phyloP scores from a whole-genome alignment of 2,888 invertebrate species.

The Drosophila anomelani region DNA sequence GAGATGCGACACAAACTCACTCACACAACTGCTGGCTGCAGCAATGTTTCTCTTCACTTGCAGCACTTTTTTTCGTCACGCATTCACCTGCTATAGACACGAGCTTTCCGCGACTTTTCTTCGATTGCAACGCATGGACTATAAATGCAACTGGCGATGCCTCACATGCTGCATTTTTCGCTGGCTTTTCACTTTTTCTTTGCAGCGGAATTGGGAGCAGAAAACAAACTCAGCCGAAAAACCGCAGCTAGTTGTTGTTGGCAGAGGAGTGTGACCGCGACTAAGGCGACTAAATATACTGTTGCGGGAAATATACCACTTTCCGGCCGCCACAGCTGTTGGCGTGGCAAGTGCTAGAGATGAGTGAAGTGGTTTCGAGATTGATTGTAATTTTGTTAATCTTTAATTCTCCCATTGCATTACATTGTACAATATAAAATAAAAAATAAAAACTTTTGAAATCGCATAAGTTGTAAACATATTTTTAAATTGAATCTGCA shows the following conservation, averaged over 20 bases:
- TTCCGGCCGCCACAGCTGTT: conserved; percentile 10
- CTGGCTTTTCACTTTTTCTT: conserved; percentile 60
- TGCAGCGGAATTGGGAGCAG: conserved; percentile 58
- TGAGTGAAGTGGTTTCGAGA: not conserved
- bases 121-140: conserved; percentile 11
- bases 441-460: not conserved
- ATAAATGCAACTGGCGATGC: conserved; percentile 26
- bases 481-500: not conserved
- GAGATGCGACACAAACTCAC: conserved; percentile 30
- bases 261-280: conserved; percentile 65
- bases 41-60: conserved; percentile 56
- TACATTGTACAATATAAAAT: not conserved
- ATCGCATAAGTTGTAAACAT: not conserved
- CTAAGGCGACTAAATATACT: conserved; percentile 12
- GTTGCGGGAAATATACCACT: conserved; percentile 17
- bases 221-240: conserved; percentile 64
- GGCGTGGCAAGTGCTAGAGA: conserved; percentile 5
- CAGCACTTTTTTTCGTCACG: conserved; percentile 42
- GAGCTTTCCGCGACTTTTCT: conserved; percentile 16
- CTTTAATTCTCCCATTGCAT: not conserved
- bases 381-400: not conserved
- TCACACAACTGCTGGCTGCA: conserved; percentile 21
- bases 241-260: conserved; percentile 60
- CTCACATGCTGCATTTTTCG: conserved; percentile 53
- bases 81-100: conserved; percentile 28